Evolutionary conservation across 1,140 invertebrate species (phyloP), one percentile per base, ranked within the genome.

Genomic region (Solen grandis): DNA sequence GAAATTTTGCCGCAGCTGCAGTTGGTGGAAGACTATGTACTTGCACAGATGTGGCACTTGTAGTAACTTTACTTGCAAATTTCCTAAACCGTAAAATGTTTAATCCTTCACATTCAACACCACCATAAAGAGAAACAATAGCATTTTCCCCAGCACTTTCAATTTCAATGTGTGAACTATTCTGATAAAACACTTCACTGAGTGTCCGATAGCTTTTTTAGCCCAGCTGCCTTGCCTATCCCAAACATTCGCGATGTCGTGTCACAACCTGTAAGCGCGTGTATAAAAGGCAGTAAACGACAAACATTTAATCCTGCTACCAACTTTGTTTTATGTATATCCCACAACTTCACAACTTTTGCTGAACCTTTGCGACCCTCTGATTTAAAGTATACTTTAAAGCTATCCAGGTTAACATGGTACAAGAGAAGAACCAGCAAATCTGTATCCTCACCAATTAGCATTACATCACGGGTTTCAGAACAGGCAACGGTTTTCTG

Each of bases 401-500:
- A 35, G 25, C 54, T 50, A 10, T 31, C 33, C 31, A 19, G 1
- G 33, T 2, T 29, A 65, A 50, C 22, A 62, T 62, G 27, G 35
- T 62, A 31, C 27, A 3, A 29, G 25, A 62, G 29, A 16, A 5
- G 59, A 4, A 62, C 33, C n/a, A 62, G 27, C 2, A 62, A 19
- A 36, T 72, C 73, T 5, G 73, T 75, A 25, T 75, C 73, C 36
- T 75, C 73, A 19, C 73, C 73, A 19, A 75, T 25, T 5, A 75
- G n/a, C 22, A 52, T 35, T 38, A 46, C 19, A 2, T 52, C 25
- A 3, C n/a, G 5, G 31, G 19, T 29, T 1, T 5, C 8, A 33
- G 73, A 31, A 16, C 16, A 14, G 27, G 14, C 14, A 8, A 59
- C 25, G 8, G 55, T 25, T 22, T 14, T 59, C 27, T 13, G 13